A percentile compares a stretch with the other conserved stretches of the same genome.
Conservation (phyloP, 2,113 vertebrate species). For the Fulmarus glacialis region DNA sequence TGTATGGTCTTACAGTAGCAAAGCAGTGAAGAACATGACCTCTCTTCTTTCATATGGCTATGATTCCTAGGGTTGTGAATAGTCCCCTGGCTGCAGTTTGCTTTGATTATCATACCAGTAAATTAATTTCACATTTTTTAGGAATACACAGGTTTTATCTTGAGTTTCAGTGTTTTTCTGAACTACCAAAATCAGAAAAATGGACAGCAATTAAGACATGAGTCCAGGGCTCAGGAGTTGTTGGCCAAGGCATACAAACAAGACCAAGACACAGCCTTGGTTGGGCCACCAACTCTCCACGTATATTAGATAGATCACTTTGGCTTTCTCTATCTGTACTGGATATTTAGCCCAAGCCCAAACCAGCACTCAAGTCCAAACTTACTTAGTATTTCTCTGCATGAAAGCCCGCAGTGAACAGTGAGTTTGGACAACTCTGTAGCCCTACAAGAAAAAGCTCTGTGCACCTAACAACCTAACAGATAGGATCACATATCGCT, state of each 20-base stretch:
- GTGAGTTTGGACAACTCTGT: background rate
- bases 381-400: background rate
- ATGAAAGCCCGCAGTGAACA: background rate
- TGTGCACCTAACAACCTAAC: background rate
- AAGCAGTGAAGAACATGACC: background rate
- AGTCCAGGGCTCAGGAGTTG: background rate
- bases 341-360: background rate
- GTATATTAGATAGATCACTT: background rate
- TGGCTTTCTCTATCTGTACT: background rate
- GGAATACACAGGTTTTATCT: background rate
- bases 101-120: background rate
- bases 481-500: fast-evolving
- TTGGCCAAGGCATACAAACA: background rate
- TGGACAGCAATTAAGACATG: background rate
- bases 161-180: background rate
- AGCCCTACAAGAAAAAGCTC: background rate
- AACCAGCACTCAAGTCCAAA: background rate
- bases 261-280: background rate
- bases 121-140: background rate
- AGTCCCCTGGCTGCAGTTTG: background rate
- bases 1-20: background rate
- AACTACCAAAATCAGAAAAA: background rate
- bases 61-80: background rate
- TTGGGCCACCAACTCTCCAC: background rate
- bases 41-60: background rate